Evolutionary conservation across 2,888 invertebrate species (phyloP).

Genomic region (Chydorus sphaericus): DNA sequence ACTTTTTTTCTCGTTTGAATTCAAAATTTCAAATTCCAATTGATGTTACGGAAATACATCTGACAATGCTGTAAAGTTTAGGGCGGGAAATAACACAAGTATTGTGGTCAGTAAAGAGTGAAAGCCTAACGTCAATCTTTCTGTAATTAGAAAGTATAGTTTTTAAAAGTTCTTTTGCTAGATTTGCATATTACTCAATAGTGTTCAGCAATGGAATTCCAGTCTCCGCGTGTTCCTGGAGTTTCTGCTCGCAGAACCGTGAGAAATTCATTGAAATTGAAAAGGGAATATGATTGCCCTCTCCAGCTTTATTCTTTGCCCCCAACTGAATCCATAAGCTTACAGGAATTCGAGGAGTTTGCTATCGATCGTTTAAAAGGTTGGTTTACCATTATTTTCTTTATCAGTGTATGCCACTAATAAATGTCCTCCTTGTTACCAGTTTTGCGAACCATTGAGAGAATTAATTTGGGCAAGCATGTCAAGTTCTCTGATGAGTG

Average conservation of each 20-base stretch:
- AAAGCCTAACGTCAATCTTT: no score
- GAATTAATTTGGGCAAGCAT: slow-evolving; percentile 39
- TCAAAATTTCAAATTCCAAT: no score
- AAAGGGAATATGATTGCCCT: not conserved
- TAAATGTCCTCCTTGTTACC: slow-evolving; percentile 18
- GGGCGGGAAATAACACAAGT: no score
- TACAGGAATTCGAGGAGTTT: slow-evolving; percentile 74
- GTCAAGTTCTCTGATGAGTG: slow-evolving; percentile 22
- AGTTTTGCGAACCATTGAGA: slow-evolving; percentile 61
- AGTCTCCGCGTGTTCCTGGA: not conserved
- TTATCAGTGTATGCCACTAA: not conserved
- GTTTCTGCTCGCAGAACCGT: not conserved
- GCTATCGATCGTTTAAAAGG: slow-evolving; percentile 66
- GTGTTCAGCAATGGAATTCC: not conserved
- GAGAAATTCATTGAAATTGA: not conserved
- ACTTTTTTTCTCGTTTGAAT: no score
- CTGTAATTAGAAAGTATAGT: no score
- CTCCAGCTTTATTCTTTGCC: slow-evolving; percentile 61
- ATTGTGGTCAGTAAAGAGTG: no score
- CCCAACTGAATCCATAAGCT: slow-evolving; percentile 53
- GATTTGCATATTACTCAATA: no score
- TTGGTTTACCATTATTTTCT: slow-evolving; percentile 21
- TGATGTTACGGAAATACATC: no score
- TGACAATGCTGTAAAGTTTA: no score
- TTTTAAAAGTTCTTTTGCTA: no score